A percentile compares a stretch with the other conserved stretches of the same genome.
Evolutionary conservation across 2,113 vertebrate species (phyloP).

Genomic region (Osmerus eperlanus): DNA sequence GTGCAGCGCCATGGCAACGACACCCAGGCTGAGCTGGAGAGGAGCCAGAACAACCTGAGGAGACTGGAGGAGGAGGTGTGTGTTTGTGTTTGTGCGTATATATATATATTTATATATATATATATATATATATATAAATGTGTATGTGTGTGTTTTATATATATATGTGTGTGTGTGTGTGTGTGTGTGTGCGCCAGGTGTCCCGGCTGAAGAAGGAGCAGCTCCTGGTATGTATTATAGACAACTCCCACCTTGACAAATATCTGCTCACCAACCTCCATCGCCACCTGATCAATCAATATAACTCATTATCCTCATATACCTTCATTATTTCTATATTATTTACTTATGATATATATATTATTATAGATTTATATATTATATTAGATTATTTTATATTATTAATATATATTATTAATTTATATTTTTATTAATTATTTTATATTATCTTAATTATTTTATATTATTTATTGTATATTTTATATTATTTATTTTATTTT

Average conservation of each 20-base stretch:
- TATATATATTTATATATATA: not conserved
- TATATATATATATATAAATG: conserved; percentile 15
- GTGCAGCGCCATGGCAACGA: conserved; percentile 81
- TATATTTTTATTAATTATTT: too few species aligned
- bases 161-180: conserved; percentile 5
- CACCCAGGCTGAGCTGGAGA: conserved; percentile 78
- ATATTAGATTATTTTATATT: too few species aligned
- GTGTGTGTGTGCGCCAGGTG: conserved; percentile 62
- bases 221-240: conserved; percentile 74
- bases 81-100: not conserved
- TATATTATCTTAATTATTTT: too few species aligned
- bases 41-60: conserved; percentile 63
- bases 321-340: too few species aligned
- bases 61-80: conserved; percentile 87
- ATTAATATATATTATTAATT: too few species aligned
- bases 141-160: not conserved
- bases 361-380: too few species aligned
- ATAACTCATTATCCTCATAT: too few species aligned
- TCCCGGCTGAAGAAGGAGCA: conserved; percentile 81
- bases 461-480: too few species aligned
- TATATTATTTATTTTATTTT: too few species aligned
- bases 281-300: conserved; percentile 77
- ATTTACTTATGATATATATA: too few species aligned
- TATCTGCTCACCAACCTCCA: conserved; percentile 85
- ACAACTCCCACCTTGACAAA: conserved; percentile 80